Evolutionary conservation across 2,113 vertebrate genomes (phyloP), one percentile per base, ranked within the genome.

Genomic region (Eublepharis macularius): DNA sequence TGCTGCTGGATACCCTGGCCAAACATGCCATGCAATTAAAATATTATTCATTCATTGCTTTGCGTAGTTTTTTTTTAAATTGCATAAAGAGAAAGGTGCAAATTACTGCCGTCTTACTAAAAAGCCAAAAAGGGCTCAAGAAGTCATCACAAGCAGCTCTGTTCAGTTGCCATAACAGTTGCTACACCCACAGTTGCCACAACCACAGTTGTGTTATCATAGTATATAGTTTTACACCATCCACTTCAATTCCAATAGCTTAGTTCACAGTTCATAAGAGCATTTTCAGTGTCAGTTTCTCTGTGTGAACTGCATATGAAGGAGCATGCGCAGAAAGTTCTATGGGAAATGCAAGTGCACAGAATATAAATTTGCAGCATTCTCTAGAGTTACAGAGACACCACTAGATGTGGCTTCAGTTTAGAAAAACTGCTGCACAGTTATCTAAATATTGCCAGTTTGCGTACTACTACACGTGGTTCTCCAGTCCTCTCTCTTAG

Each of bases 1-100:
- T 83, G 2, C 17, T 81, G 36, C 68, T 90, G 87, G 3, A 90
- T 47, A 76, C 1, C 78, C 39, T 76, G 69, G 78, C 77, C 80
- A 92, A 82, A 0, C 43, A 21, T 45, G 34, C 5, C 4, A 68
- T 84, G 36, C 63, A 14, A 10, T 76, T 86, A 78, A 89, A 88
- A 83, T 1, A 16, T n/a, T 19, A 12, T 65, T 13, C 0, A 78
- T 86, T 76, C 72, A 21, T 13, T 68, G 32, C 49, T 82, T 70
- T 34, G 85, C 2, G 32, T 29, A 74, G 41, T 41, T 54, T 32
- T 34, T 29, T 17, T 3, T 11, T 10, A 24, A 19, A 49, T 39
- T 63, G 49, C 54, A 73, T 73, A 21, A 74, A 63, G n/a, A 73
- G 21, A 26, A 17, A 66, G 24, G 11, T 57, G 19, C 66, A 85